Percentiles rank a stretch among this genome's conserved stretches.
Conservation (phyloP, 1,140 invertebrate species). For the Caenorhabditis briggsae region DNA sequence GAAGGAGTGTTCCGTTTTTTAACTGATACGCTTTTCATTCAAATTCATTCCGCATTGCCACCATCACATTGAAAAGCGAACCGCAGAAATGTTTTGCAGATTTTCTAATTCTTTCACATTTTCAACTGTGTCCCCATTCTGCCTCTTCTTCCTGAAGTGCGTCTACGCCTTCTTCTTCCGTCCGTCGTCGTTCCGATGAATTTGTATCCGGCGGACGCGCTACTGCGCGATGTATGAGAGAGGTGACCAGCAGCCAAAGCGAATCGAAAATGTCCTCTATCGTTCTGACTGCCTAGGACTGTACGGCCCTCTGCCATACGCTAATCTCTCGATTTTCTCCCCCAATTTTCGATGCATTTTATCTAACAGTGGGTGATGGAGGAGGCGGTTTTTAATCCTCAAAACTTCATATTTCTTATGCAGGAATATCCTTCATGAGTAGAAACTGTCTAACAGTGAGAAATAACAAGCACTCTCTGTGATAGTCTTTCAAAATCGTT, state of each 20-base stretch:
- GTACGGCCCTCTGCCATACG: neutral
- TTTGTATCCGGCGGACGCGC: constrained; percentile 31
- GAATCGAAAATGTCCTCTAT: neutral
- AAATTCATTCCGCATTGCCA: constrained; percentile 5
- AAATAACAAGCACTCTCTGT: neutral
- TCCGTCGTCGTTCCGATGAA: constrained; percentile 5
- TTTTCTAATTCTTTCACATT: constrained; percentile 1
- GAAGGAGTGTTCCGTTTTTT: constrained; percentile 3
- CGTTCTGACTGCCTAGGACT: no score
- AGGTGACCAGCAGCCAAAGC: constrained; percentile 22
- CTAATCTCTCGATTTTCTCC: constrained; percentile 37
- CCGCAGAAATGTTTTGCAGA: constrained; percentile 22
- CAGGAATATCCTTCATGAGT: no score
- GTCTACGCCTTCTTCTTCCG: constrained; percentile 23
- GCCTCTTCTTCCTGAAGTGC: constrained; percentile 23
- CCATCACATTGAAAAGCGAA: constrained; percentile 5
- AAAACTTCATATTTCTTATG: neutral
- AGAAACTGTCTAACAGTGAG: neutral
- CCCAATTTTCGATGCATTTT: constrained; percentile 43
- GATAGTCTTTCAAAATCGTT: constrained; percentile 2
- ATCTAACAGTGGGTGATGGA: neutral
- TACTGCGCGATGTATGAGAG: neutral
- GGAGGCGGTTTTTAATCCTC: constrained; percentile 15
- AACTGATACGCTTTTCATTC: constrained; percentile 9
- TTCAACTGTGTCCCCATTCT: constrained; percentile 44